Percentiles rank a stretch among this genome's conserved stretches.
These are phyloP conservation scores for Mnemiopsis leidyi DNA, from an alignment of 37 sponge, comb jelly and placozoan species.

Conservation along the genomic window DNA sequence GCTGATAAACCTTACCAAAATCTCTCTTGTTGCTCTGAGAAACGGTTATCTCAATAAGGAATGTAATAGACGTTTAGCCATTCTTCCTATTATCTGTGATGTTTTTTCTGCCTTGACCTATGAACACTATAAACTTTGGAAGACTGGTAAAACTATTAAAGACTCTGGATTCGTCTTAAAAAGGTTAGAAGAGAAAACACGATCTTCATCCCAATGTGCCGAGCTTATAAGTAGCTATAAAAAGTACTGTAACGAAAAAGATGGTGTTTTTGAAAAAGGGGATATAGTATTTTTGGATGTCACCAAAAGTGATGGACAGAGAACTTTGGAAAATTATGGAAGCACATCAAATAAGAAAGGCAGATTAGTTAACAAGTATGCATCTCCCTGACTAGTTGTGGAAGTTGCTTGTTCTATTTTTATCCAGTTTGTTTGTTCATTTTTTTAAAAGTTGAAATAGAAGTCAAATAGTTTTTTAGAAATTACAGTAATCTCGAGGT, in stretches of 20 bases:
- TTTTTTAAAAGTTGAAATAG: not conserved
- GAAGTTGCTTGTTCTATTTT: not conserved
- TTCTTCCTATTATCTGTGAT: slow-evolving; percentile 48
- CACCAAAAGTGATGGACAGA: not conserved
- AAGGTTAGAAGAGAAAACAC: slow-evolving; percentile 1
- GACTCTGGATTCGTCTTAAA: slow-evolving; percentile 61
- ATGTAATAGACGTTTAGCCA: slow-evolving; percentile 31
- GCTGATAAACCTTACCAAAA: slow-evolving; percentile 41
- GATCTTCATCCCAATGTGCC: slow-evolving; percentile 1
- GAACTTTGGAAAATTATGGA: not conserved
- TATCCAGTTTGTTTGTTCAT: slow-evolving; percentile 40
- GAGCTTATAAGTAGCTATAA: slow-evolving; percentile 15
- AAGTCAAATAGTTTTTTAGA: too few species aligned
- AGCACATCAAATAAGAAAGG: not conserved
- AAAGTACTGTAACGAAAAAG: slow-evolving; percentile 53
- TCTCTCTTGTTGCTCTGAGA: slow-evolving; percentile 27
- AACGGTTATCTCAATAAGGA: slow-evolving; percentile 53
- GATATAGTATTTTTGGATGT: slow-evolving; percentile 42
- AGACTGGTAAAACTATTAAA: slow-evolving; percentile 6
- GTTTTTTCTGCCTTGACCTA: not conserved
- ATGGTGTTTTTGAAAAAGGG: slow-evolving; percentile 38
- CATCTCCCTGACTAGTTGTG: not conserved
- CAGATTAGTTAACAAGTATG: not conserved
- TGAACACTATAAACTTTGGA: slow-evolving; percentile 53
- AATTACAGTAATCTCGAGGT: too few species aligned